Conservation (phyloP, 2,888 invertebrate species). For the Agrilus biguttatus region DNA sequence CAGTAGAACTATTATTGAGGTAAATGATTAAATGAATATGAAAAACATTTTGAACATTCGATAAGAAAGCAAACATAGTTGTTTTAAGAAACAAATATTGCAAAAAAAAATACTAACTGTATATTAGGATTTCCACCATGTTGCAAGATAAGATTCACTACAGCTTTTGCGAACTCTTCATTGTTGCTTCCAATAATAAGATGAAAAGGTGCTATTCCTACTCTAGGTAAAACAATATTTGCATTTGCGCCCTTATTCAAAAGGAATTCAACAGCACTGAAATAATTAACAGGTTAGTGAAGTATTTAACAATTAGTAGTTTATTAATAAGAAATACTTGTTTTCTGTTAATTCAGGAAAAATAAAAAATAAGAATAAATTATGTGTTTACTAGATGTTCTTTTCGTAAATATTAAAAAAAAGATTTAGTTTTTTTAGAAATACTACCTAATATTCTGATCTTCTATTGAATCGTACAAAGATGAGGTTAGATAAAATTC, state of each 20-base stretch:
- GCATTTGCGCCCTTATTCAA: constrained; percentile 45
- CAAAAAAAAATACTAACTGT: constrained; percentile 33
- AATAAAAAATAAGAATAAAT: neutral
- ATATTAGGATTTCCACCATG: constrained; percentile 62
- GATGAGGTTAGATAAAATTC: constrained; percentile 16
- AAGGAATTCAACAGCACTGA: constrained; percentile 32
- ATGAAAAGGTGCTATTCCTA: constrained; percentile 63
- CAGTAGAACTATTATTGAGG: too few relatives aligned
- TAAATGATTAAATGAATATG: too few relatives aligned
- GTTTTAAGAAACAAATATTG: too few relatives aligned
- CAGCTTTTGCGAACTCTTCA: constrained; percentile 33
- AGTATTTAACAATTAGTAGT: too few relatives aligned
- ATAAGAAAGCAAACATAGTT: too few relatives aligned
- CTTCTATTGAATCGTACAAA: constrained; percentile 16
- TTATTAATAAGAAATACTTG: neutral
- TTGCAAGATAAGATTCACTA: constrained; percentile 50
- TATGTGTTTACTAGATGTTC: neutral
- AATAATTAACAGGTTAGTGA: constrained; percentile 9
- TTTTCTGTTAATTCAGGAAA: neutral
- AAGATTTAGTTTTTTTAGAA: neutral
- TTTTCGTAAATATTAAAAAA: neutral
- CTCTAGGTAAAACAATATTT: constrained; percentile 52
- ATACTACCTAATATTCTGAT: constrained; percentile 7
- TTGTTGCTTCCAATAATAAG: constrained; percentile 60
- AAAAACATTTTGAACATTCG: too few relatives aligned